phyloP scores from a whole-genome alignment of 2,797 vertebrate species.

The Nannoperca obscura region DNA sequence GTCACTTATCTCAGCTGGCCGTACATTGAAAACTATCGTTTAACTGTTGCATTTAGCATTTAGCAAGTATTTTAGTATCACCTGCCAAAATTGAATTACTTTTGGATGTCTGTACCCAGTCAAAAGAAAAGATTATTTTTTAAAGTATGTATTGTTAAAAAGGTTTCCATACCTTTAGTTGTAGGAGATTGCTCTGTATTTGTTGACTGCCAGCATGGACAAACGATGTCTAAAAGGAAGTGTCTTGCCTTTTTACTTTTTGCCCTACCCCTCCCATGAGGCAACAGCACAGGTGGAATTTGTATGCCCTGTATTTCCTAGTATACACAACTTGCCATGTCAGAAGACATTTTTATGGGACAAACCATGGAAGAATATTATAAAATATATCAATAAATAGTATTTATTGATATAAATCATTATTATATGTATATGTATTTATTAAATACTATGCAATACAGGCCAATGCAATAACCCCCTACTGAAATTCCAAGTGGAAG shows the following conservation, averaged over 20 bases:
- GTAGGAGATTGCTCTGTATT: background rate
- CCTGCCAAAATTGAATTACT: too few species aligned
- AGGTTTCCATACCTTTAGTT: conserved; percentile 10
- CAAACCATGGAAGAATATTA: background rate
- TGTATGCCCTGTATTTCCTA: conserved; percentile 7
- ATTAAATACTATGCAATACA: background rate
- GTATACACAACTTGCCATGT: background rate
- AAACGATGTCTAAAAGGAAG: background rate
- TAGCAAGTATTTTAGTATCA: too few species aligned
- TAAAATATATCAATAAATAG: background rate
- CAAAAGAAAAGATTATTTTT: too few species aligned
- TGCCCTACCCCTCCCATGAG: background rate
- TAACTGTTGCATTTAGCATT: too few species aligned
- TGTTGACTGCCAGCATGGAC: background rate
- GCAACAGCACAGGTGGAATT: background rate
- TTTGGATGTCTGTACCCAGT: too few species aligned
- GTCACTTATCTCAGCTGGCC: background rate
- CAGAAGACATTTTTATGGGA: background rate
- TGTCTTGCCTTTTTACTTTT: background rate
- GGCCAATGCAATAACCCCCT: background rate
- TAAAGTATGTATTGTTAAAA: background rate
- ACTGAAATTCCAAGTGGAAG: background rate
- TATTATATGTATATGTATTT: too few species aligned
- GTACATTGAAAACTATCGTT: too few species aligned
- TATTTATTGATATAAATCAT: too few species aligned